Evolutionary conservation across 2,888 invertebrate genomes (phyloP), one percentile per base, ranked within the genome.

Genomic region (Platypus cylindrus): DNA sequence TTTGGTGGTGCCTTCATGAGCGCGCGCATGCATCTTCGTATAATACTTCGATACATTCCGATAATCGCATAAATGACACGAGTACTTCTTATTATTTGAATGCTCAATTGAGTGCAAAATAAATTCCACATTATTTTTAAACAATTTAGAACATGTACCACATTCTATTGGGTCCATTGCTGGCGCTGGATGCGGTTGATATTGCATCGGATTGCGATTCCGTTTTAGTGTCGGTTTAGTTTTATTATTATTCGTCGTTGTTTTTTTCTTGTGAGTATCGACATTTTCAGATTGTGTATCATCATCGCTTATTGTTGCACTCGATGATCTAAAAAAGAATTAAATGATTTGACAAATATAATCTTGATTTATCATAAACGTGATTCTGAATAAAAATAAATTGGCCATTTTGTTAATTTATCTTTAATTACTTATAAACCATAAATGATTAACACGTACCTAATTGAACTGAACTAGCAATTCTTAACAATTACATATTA

Each of bases 1-100:
- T 41, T 67, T 67, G 5, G 52, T 56, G 0, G 63, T 67, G 0
- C 51, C 50, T 2, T 55, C 56, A 37, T 70, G 70, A 0, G 58
- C 62, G 30, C 58, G 54, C 0, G 56, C 36, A 35, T 68, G 70
- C 46, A 50, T 53, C 37, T 54, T 53, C 12, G 56, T 45, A 25
- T 52, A 50, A 30, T 53, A 54, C 37, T 52, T 55, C 11, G 54
- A 56, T 3, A 46, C 30, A 32, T 50, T 55, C n/a, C 45, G 42
- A 20, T 50, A 55, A 18, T 52, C 49, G 38, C 58, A 58, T 32
- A 55, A 44, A 37, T 55, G 53, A 31, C 58, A 58, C 30, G 47
- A 45, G 27, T 52, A 53, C 33, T 50, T 48, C n/a, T 48, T 41
- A 32, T 56, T 54, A 8, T 45, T 41, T 35, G 44, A 49, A 38